Evolutionary conservation across 2,888 invertebrate genomes (phyloP), one percentile per base, ranked within the genome.

Genomic region (Mesopsocus fuscifrons): DNA sequence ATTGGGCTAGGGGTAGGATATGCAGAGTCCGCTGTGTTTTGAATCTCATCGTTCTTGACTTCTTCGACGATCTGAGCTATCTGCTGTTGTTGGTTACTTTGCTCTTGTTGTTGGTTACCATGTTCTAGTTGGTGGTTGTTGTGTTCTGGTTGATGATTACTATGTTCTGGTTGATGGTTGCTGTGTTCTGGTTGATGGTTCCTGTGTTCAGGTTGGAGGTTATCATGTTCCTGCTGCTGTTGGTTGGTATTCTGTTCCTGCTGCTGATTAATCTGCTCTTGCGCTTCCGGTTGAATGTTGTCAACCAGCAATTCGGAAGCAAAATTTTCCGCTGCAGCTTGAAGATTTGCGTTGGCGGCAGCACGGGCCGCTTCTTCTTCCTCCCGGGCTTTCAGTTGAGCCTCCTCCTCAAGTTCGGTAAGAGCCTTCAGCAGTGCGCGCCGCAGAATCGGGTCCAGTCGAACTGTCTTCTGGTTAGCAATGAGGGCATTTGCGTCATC

Each of bases 311-410:
- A 32, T 16, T 23, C 31, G 2, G 31, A 20, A n/a, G n/a, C n/a
- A n/a, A n/a, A n/a, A n/a, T n/a, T n/a, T n/a, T n/a, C n/a, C n/a
- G n/a, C n/a, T n/a, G n/a, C n/a, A n/a, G n/a, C n/a, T n/a, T n/a
- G n/a, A n/a, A n/a, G n/a, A n/a, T n/a, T n/a, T n/a, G n/a, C n/a
- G 8, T 26, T 6, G 26, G 26, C 26, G 6, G 26, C 26, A 11
- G 26, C 6, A 20, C 33, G 23, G 18, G 20, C 44, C 13, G 34
- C 21, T n/a, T 31, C 31, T 21, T 41, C 44, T 41, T 42, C 41
- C 13, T 40, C 34, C 15, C 16, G 17, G 16, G 33, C 33, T 40
- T 21, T 33, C n/a, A 42, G 32, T 31, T 46, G 43, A 35, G 22
- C 22, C 2, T 31, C 17, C 11, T 41, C 31, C 23, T 34, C 34